phyloP scores from a whole-genome alignment of 2,113 vertebrate species.

The Monarcha castaneiventris region DNA sequence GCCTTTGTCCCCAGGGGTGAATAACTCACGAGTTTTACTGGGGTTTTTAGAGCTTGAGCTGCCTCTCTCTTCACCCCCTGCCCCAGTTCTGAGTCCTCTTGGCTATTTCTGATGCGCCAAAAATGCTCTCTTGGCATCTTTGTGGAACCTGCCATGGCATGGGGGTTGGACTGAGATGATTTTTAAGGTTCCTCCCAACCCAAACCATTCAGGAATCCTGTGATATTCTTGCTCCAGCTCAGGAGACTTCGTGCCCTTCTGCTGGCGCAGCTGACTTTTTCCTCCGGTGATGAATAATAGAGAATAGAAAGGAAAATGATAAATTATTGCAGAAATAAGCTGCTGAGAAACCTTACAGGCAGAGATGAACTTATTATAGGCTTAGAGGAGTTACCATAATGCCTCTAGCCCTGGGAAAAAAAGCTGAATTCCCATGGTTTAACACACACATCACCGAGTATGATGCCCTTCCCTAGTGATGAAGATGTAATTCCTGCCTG shows the following conservation, averaged over 20 bases:
- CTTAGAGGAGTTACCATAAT: background rate
- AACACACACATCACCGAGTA: background rate
- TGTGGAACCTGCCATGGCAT: background rate
- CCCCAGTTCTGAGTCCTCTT: background rate
- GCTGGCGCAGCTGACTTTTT: background rate
- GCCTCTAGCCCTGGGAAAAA: background rate
- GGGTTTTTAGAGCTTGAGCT: background rate
- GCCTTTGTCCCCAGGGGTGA: fast-evolving
- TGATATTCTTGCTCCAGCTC: background rate
- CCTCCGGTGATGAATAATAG: background rate
- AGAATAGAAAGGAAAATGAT: background rate
- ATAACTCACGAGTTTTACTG: background rate
- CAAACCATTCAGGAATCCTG: background rate
- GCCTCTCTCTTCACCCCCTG: background rate
- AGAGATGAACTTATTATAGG: background rate
- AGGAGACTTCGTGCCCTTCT: background rate
- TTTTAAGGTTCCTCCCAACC: background rate
- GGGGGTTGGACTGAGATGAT: background rate
- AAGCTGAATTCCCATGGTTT: background rate
- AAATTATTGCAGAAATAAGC: background rate
- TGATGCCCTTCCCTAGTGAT: background rate
- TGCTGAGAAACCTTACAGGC: background rate
- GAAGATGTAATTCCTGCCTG: background rate
- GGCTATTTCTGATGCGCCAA: background rate
- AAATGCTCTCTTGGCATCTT: background rate